These are phyloP conservation scores for Ammospiza caudacuta DNA, from an alignment of 2,113 vertebrate species.

Conservation along the genomic window DNA sequence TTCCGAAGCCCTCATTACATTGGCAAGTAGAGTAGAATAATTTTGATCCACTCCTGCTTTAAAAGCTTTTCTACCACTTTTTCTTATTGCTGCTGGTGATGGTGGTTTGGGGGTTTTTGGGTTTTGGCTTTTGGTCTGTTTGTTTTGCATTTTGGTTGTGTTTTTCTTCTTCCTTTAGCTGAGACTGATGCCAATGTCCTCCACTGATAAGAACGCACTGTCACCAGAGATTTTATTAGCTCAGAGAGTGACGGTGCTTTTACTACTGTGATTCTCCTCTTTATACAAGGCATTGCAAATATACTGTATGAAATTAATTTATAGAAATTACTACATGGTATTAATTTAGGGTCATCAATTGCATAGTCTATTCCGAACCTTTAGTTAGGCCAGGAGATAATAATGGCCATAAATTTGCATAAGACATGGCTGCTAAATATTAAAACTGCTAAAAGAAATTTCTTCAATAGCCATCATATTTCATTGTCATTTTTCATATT, in stretches of 20 bases:
- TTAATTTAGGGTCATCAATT: not conserved
- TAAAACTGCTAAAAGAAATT: slow-evolving; percentile 15
- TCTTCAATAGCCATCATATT: slow-evolving; percentile 25
- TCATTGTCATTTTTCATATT: slow-evolving; percentile 4
- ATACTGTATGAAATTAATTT: not conserved
- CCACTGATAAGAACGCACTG: not conserved
- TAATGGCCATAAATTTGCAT: not conserved
- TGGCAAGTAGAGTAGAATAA: fast-evolving
- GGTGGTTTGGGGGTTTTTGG: fast-evolving
- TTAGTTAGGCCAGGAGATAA: not conserved
- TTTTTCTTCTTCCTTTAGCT: not conserved
- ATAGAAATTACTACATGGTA: not conserved
- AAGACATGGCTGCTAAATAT: not conserved
- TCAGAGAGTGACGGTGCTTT: not conserved
- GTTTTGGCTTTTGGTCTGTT: not conserved
- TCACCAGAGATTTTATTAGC: not conserved
- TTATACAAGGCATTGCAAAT: not conserved
- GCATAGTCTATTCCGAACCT: not conserved
- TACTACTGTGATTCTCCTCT: not conserved
- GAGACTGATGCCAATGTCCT: not conserved
- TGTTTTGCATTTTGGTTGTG: not conserved
- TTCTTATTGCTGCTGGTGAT: fast-evolving
- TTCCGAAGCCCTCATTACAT: not conserved
- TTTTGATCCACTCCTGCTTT: not conserved
- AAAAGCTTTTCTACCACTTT: not conserved